Evolutionary conservation across 1,140 invertebrate species (phyloP), one percentile per base, ranked within the genome.

Genomic region (Acromyrmex echinatior): DNA sequence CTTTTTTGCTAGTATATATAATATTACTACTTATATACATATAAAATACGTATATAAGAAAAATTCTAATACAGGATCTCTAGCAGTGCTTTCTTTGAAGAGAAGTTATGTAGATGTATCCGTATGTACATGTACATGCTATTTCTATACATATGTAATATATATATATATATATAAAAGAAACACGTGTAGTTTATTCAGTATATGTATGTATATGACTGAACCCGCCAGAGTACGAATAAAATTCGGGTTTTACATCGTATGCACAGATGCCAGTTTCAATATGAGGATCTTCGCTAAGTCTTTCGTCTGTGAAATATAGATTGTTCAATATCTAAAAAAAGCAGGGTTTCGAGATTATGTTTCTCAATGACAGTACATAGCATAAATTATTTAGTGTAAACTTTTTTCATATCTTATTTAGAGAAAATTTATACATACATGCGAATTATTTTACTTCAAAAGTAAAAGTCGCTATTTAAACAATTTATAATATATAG

Each of bases 171-270:
- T 31, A 35, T 35, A 35, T 35, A 35, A 4, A 73, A 10, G 18
- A 21, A 53, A 66, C 53, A 60, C 18, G 79, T 73, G 35, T 82
- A 73, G 35, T 73, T 82, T 82, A 73, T 71, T 82, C 79, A 60
- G 45, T 73, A 82, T 62, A 65, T 49, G 56, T 60, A 73, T 74
- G 3, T 31, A 31, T 31, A 31, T 84, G 28, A 82, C 68, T 35
- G 68, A 31, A 76, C 35, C 53, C 25, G 28, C n/a, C 49, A 21
- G 25, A 62, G n/a, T 21, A 62, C 39, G 70, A 84, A 82, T 82
- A 82, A 74, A 84, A 84, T 84, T 84, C 39, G 56, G 70, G 70
- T 84, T 84, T 84, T 74, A 84, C 70, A 28, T 84, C 49, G 56
- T 74, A 84, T 76, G 80, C 70, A 51, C 70, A 76, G 56, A 84